A percentile compares a stretch with the other conserved stretches of the same genome.
Conservation (phyloP, 2,797 vertebrate species). For the Thamnophis elegans region DNA sequence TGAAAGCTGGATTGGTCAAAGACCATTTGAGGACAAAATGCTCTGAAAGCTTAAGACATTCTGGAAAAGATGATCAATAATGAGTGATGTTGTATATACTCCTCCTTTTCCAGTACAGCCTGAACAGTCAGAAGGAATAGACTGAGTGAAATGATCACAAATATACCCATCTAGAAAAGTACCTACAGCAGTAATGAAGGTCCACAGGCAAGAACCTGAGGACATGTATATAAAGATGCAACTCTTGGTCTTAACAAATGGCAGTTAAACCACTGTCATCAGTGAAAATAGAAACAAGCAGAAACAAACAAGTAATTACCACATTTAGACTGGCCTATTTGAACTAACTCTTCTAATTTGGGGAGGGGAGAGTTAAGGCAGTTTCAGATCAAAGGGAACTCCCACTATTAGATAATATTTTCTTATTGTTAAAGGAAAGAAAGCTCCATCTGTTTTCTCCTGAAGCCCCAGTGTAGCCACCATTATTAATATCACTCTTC, state of each 20-base stretch:
- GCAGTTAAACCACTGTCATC: neutral
- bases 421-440: neutral
- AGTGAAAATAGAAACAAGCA: neutral
- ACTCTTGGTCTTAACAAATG: neutral
- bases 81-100: too few relatives aligned
- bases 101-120: neutral
- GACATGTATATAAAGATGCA: neutral
- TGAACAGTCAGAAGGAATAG: neutral
- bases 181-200: neutral
- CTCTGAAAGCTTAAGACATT: neutral
- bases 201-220: neutral
- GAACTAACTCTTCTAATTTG: neutral
- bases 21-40: neutral
- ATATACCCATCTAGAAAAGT: neutral
- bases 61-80: neutral
- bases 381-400: neutral
- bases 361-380: neutral
- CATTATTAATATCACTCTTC: neutral
- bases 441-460: neutral
- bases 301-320: neutral
- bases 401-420: neutral
- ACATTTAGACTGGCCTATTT: too few relatives aligned
- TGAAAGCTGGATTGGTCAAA: slow-evolving; percentile 15
- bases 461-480: neutral
- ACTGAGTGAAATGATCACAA: neutral